Base-by-base conservation (phyloP, 2,113 vertebrate genomes). In the Salvelinus sp. region DNA sequence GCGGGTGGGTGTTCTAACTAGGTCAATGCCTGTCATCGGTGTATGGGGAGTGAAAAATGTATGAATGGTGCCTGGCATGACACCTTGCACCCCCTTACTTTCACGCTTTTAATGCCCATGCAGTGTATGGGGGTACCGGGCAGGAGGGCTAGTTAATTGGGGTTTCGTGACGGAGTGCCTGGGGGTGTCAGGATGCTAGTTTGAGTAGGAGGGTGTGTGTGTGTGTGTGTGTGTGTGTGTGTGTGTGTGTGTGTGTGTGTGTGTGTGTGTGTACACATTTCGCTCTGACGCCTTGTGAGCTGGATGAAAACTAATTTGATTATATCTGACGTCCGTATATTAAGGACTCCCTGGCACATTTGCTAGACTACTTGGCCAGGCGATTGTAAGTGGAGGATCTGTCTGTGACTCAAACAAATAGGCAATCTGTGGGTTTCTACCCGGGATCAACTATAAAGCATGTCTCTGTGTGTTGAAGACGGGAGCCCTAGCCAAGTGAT, bases 71-170 rank as follows among this genome's bases (percentile, higher is more conserved):
- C 76, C 84, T 85, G 90, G 86, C 91, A 86, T 84, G 85, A 84
- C 87, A 92, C 90, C 91, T 88, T 84, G 71, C 68, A 86, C 84
- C 86, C 63, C 86, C 88, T 9, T 44, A 44, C 38, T 44, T 44
- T 10, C 38, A 44, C 9, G 2, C 38, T 44, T 44, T 44, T 44
- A 44, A 9, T 44, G 74, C 78, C 78, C 83, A 78, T 87, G 84
- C 58, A 76, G 57, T 78, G 70, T 47, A 79, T 87, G 83, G 50
- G 76, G 50, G 16, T 78, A 72, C 54, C 76, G 75, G 75, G 74
- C 38, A 20, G 76, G 12, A 80, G 88, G 78, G n/a, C 20, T 62
- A n/a, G 58, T 83, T 92, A 94, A 93, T 91, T 93, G 90, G 90
- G 88, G 80, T 78, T 74, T 84, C 23, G 80, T 80, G 48, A 78